These are phyloP conservation scores for Yponomeuta sedellus DNA, from an alignment of 2,888 invertebrate genomes.

Conservation along the genomic window DNA sequence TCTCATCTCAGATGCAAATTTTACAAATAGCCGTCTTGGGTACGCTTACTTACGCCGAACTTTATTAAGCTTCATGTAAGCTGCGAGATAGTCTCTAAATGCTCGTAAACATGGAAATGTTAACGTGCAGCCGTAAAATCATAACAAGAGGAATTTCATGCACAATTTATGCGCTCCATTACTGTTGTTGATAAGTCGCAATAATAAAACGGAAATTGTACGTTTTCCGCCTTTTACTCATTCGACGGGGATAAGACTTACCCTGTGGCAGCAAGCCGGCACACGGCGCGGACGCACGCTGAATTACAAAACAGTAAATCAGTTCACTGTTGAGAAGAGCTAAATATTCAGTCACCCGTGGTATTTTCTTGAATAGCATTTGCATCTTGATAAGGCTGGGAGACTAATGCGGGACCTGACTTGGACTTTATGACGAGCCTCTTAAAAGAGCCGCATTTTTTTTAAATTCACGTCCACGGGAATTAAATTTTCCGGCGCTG, in stretches of 20 bases:
- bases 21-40: constrained; percentile 36
- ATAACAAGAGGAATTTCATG: constrained; percentile 26
- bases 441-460: neutral
- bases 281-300: constrained; percentile 54
- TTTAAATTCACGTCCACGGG: neutral
- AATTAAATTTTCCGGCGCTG: constrained; percentile 18
- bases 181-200: constrained; percentile 38
- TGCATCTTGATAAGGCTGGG: constrained; percentile 39
- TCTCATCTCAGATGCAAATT: constrained; percentile 60
- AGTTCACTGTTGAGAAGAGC: constrained; percentile 56
- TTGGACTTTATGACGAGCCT: neutral
- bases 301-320: constrained; percentile 65
- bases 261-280: constrained; percentile 40
- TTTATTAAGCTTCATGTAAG: constrained; percentile 1
- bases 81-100: neutral
- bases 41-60: constrained; percentile 11
- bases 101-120: neutral
- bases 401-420: constrained; percentile 10
- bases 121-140: constrained; percentile 31
- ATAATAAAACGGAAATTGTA: constrained; percentile 38
- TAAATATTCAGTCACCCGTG: constrained; percentile 53
- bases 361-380: constrained; percentile 45
- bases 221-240: constrained; percentile 42
- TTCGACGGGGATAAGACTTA: constrained; percentile 41
- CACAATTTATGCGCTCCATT: constrained; percentile 36